These are phyloP conservation scores for Andrena marginata DNA, from an alignment of 2,888 invertebrate genomes.

Conservation along the genomic window DNA sequence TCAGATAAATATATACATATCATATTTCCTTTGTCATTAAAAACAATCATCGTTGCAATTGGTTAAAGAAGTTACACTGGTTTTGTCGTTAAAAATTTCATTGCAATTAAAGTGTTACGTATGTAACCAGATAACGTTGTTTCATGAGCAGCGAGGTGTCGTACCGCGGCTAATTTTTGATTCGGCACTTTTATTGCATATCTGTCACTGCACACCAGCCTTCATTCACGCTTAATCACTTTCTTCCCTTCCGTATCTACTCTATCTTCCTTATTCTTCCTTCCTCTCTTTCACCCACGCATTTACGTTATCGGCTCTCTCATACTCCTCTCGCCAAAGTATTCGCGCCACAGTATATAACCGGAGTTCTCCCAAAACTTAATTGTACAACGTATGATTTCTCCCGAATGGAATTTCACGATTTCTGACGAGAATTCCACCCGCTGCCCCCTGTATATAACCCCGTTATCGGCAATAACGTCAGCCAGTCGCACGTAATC, in stretches of 20 bases:
- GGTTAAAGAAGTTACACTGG: background rate
- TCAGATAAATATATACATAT: background rate
- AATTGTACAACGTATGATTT: background rate
- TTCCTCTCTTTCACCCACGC: no score
- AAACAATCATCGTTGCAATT: background rate
- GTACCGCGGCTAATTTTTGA: no score
- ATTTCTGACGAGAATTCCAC: background rate
- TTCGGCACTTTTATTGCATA: no score
- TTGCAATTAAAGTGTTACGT: background rate
- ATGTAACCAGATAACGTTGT: no score
- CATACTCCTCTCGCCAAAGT: no score
- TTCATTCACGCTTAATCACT: no score
- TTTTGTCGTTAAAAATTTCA: background rate
- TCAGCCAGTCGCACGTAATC: constrained; percentile 14
- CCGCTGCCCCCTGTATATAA: background rate
- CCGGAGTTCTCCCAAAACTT: background rate
- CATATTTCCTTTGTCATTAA: background rate
- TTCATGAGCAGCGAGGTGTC: no score
- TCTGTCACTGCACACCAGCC: no score
- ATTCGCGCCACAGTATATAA: no score
- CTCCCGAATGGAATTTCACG: background rate
- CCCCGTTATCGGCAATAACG: constrained; percentile 18
- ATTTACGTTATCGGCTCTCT: no score
- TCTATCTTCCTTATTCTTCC: no score
- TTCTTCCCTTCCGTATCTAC: no score